Conservation (phyloP, 2,888 invertebrate genomes). For the Endomychus coccineus region DNA sequence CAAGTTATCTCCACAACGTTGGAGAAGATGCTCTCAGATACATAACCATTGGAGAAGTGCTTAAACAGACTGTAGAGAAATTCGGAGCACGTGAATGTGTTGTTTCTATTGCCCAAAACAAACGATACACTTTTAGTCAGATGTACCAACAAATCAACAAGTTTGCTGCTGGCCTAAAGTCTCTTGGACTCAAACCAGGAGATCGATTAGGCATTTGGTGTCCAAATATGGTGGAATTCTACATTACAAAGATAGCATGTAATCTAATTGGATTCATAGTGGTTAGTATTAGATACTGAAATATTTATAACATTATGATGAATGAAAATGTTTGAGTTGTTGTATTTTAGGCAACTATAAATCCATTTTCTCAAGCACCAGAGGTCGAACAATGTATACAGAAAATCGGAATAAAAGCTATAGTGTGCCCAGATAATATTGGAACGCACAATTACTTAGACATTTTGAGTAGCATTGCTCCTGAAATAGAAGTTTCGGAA, state of each 20-base stretch:
- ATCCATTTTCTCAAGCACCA: constrained; percentile 61
- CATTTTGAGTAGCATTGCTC: constrained; percentile 53
- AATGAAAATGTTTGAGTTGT: too few relatives aligned
- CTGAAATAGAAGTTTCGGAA: constrained; percentile 47
- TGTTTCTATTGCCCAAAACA: constrained; percentile 49
- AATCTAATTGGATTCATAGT: constrained; percentile 64
- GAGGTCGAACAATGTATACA: constrained; percentile 68
- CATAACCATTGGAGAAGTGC: constrained; percentile 51
- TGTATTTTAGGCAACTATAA: constrained; percentile 65
- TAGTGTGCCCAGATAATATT: constrained; percentile 57
- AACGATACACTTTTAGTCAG: constrained; percentile 48
- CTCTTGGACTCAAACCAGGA: constrained; percentile 60
- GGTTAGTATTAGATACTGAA: too few relatives aligned
- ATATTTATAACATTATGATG: too few relatives aligned
- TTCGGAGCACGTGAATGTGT: constrained; percentile 52
- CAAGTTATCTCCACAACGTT: constrained; percentile 50
- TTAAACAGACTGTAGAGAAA: constrained; percentile 47
- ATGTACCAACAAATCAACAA: constrained; percentile 52
- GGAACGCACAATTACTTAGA: constrained; percentile 61
- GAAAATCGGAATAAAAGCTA: constrained; percentile 60
- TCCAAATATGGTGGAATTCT: constrained; percentile 73
- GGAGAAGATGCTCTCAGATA: constrained; percentile 47
- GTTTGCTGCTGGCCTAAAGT: constrained; percentile 61
- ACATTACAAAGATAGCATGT: constrained; percentile 60
- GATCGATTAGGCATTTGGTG: constrained; percentile 76